phyloP scores from a whole-genome alignment of 2,888 invertebrate genomes.

The Saturnia japonica region DNA sequence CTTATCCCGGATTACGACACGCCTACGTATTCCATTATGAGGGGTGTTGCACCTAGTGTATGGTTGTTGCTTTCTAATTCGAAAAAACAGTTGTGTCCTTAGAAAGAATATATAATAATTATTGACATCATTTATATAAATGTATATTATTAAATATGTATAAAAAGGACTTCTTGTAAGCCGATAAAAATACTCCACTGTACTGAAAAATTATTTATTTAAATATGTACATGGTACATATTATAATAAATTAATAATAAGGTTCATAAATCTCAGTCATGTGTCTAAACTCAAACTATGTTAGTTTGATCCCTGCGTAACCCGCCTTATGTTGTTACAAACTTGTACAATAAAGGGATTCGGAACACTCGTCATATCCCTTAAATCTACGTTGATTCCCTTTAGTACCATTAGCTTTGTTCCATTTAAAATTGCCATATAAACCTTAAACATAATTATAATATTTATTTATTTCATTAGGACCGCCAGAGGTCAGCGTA shows the following conservation, averaged over 20 bases:
- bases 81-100: no score
- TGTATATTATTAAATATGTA: not conserved
- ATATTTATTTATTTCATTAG: not conserved
- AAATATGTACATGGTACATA: not conserved
- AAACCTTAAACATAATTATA: not conserved
- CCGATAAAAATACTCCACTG: not conserved
- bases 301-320: constrained; percentile 26
- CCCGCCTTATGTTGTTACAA: constrained; percentile 31
- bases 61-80: no score
- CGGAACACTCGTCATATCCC: constrained; percentile 28
- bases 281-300: constrained; percentile 27
- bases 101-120: no score
- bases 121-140: no score
- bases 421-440: not conserved
- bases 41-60: no score
- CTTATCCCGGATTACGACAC: no score
- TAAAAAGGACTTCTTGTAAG: not conserved
- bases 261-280: constrained; percentile 24
- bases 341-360: constrained; percentile 35
- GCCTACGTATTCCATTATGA: no score
- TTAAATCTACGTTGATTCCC: constrained; percentile 26
- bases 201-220: not conserved
- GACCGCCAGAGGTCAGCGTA: no score
- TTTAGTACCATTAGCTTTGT: constrained; percentile 2
- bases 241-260: constrained; percentile 17